These are phyloP conservation scores for Cheilosia grossa DNA, from an alignment of 2,888 invertebrate species.

Conservation along the genomic window DNA sequence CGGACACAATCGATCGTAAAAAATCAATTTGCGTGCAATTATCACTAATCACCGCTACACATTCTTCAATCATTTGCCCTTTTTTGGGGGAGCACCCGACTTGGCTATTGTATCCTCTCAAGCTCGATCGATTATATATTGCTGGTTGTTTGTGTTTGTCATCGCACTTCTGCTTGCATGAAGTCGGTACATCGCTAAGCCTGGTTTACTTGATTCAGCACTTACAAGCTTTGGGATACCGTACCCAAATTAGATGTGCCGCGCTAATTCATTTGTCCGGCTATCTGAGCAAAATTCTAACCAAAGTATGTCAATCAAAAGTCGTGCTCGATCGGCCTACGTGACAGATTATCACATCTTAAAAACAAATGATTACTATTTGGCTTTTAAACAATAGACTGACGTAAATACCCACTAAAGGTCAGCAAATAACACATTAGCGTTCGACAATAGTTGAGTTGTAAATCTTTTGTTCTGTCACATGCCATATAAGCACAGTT, in stretches of 20 bases:
- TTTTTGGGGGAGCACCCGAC: conserved; percentile 57
- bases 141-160: conserved; percentile 20
- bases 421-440: too few relatives aligned
- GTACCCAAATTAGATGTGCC: too few relatives aligned
- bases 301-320: not conserved
- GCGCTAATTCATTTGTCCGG: too few relatives aligned
- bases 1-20: conserved; percentile 71
- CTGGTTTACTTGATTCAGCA: not conserved
- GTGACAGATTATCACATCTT: too few relatives aligned
- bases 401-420: too few relatives aligned
- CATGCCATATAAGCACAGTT: too few relatives aligned
- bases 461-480: too few relatives aligned
- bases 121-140: conserved; percentile 13
- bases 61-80: conserved; percentile 71
- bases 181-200: conserved; percentile 7
- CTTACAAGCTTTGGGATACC: too few relatives aligned
- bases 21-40: conserved; percentile 75
- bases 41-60: conserved; percentile 74
- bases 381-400: too few relatives aligned
- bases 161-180: conserved; percentile 19
- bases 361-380: too few relatives aligned
- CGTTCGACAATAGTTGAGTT: too few relatives aligned
- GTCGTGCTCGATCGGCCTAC: too few relatives aligned
- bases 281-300: not conserved
- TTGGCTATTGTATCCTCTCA: conserved; percentile 49